Percentiles rank a stretch among this genome's conserved stretches.
These are phyloP conservation scores for Cremastobaeus sp. DNA, from an alignment of 2,888 invertebrate species.

Conservation along the genomic window DNA sequence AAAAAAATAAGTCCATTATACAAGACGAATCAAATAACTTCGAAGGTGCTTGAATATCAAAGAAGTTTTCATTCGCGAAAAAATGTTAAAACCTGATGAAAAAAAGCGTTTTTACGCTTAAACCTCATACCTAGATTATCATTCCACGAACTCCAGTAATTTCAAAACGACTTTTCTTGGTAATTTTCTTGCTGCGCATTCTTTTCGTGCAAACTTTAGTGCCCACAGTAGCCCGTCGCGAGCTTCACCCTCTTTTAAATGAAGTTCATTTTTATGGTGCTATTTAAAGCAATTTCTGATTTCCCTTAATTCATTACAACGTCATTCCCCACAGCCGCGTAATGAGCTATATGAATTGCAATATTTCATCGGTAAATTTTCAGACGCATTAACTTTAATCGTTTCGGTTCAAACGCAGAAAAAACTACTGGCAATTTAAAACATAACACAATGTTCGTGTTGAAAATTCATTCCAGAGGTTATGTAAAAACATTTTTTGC, in stretches of 20 bases:
- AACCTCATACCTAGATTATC: constrained; percentile 77
- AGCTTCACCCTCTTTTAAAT: constrained; percentile 63
- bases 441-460: too few relatives aligned
- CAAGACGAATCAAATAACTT: too few relatives aligned
- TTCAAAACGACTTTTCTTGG: constrained; percentile 80
- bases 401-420: too few relatives aligned
- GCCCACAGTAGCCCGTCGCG: constrained; percentile 62
- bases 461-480: too few relatives aligned
- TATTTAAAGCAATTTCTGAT: constrained; percentile 78
- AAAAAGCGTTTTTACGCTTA: constrained; percentile 73
- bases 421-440: too few relatives aligned
- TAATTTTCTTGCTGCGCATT: constrained; percentile 78
- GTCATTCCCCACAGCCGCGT: constrained; percentile 73
- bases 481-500: too few relatives aligned
- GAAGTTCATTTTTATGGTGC: constrained; percentile 76
- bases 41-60: too few relatives aligned
- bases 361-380: neutral
- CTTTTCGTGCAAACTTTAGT: constrained; percentile 71
- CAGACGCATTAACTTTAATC: neutral
- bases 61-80: too few relatives aligned
- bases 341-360: constrained; percentile 65
- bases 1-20: too few relatives aligned
- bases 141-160: constrained; percentile 81
- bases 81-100: too few relatives aligned
- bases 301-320: constrained; percentile 77